Base-by-base conservation (phyloP, 37 sponge, comb jelly and placozoan species). In the Aphrocallistes beatrix region DNA sequence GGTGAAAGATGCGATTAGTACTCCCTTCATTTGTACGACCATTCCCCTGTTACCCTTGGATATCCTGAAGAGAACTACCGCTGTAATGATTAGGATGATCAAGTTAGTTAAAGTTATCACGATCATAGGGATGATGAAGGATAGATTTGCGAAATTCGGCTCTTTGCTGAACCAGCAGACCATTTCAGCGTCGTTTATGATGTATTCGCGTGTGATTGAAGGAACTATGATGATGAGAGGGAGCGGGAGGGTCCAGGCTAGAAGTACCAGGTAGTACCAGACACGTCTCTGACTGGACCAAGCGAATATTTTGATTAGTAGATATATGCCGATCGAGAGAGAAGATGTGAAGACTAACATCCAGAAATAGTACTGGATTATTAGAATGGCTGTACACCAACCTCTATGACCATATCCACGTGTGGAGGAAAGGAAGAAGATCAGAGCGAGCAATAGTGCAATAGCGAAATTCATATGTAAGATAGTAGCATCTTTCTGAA, bases 261-360 rank as follows among this genome's bases (percentile, higher is more conserved):
- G 75, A 32, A 60, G 75, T 13, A 60, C 75, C 75, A 60, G n/a
- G 21, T 60, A 60, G 34, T 32, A 60, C 75, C 75, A 60, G 34
- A 60, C 10, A 30, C 75, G 75, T 60, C 75, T 21, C 75, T 60
- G 75, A 60, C 75, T 60, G 75, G 75, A 60, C 75, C 75, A 60
- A 60, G 75, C 75, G 75, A 60, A 60, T 60, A 60, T 60, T 30
- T 60, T 60, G 75, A 60, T 60, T 30, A 60, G n/a, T 6, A 60
- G 75, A 28, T 60, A 60, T 19, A 60, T 60, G 8, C 75, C 75
- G 25, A 60, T 60, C 3, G 75, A 60, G 25, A 60, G 75, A 30
- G 75, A 60, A 60, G 75, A 3, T 25, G 75, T 60, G 75, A 60
- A 60, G 3, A 60, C 75, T 3, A 1, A 19, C 6, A 60, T 19